Evolutionary conservation across 2,113 vertebrate genomes (phyloP).

Genomic region (Eclectus roratus): DNA sequence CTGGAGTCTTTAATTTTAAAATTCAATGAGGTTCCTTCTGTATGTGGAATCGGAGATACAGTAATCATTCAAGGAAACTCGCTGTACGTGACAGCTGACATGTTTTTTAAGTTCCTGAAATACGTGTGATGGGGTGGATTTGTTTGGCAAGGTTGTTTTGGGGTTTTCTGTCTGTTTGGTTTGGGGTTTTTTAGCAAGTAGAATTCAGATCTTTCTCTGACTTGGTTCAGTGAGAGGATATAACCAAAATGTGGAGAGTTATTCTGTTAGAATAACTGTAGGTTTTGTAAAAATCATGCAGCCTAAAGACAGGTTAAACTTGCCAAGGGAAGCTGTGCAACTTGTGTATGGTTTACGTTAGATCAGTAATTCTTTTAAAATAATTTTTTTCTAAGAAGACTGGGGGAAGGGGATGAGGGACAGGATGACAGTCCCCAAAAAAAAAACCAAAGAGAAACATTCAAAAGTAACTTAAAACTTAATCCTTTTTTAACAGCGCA

Average conservation of each 20-base stretch:
- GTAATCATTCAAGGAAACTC: background rate
- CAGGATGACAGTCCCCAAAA: background rate
- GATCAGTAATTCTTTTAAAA: background rate
- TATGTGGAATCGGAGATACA: background rate
- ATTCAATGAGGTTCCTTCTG: background rate
- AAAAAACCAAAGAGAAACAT: rapidly evolving
- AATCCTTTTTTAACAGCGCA: background rate
- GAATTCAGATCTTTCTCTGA: background rate
- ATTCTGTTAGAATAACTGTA: background rate
- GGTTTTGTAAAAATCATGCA: background rate
- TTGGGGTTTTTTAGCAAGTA: background rate
- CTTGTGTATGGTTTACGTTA: background rate
- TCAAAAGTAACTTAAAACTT: background rate
- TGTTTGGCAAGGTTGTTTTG: background rate
- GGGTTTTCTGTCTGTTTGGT: background rate
- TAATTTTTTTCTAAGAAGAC: background rate
- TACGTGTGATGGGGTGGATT: background rate
- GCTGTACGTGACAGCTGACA: rapidly evolving
- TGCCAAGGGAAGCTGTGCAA: background rate
- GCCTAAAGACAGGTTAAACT: background rate
- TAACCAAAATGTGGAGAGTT: background rate
- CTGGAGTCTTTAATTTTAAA: background rate
- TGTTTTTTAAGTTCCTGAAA: background rate
- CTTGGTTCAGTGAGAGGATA: background rate
- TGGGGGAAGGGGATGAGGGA: background rate